Percentiles rank a stretch among this genome's conserved stretches.
phyloP scores from a whole-genome alignment of 1,140 invertebrate species.

The Pachypsylla venusta region DNA sequence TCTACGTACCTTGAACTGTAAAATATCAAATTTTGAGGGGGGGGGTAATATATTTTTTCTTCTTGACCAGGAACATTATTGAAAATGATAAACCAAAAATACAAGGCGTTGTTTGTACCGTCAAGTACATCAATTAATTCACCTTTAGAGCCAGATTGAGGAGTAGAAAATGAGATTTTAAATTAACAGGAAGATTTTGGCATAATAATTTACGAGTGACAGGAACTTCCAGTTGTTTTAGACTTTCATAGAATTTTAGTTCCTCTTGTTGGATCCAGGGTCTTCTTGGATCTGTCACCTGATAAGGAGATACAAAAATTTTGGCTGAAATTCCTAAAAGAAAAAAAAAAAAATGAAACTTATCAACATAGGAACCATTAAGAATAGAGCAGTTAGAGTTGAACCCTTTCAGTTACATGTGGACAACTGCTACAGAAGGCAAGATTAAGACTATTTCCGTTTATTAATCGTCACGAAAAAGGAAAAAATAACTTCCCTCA shows the following conservation, averaged over 20 bases:
- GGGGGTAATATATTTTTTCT: too few species aligned
- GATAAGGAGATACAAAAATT: conserved; percentile 72
- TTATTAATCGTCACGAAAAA: not conserved
- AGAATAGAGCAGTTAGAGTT: too few species aligned
- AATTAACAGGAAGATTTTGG: not conserved
- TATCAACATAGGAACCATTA: too few species aligned
- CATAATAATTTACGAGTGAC: not conserved
- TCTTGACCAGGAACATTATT: too few species aligned
- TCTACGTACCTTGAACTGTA: too few species aligned
- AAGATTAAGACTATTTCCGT: not conserved
- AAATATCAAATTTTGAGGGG: too few species aligned
- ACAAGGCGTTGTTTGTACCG: too few species aligned
- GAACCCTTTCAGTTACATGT: too few species aligned
- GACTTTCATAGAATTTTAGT: conserved; percentile 48
- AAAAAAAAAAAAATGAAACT: too few species aligned
- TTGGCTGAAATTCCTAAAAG: conserved; percentile 44
- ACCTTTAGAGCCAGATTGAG: not conserved
- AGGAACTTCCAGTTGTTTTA: conserved; percentile 39
- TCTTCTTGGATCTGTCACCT: conserved; percentile 52
- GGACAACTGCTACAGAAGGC: not conserved
- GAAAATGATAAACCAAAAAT: too few species aligned
- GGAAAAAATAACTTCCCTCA: too few species aligned
- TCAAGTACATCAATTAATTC: too few species aligned
- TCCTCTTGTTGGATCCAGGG: conserved; percentile 73
- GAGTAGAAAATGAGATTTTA: not conserved